Conservation (phyloP, 1,140 invertebrate genomes). For the Dermatophagoides farinae region DNA sequence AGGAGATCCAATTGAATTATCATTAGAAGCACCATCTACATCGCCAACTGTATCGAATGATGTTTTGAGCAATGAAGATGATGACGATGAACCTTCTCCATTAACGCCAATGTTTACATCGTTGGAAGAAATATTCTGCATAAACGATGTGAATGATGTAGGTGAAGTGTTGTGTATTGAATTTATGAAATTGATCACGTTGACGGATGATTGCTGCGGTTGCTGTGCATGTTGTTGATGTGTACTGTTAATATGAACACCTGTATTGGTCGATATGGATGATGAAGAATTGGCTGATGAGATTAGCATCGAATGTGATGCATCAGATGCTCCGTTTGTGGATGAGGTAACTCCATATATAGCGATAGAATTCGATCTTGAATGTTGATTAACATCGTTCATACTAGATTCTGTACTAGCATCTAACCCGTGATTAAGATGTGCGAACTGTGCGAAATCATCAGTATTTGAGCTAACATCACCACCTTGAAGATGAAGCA, state of each 20-base stretch:
- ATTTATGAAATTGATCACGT: neutral
- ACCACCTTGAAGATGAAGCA: neutral
- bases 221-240: no score
- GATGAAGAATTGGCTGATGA: neutral
- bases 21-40: neutral
- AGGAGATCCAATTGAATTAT: conserved; percentile 4
- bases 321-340: neutral
- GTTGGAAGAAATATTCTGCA: neutral
- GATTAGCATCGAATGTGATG: neutral
- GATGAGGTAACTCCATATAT: no score
- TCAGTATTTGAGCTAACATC: neutral
- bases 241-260: no score
- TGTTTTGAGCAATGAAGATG: neutral
- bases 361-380: no score
- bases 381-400: no score
- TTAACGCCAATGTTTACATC: no score
- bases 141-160: neutral
- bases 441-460: neutral
- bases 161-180: neutral
- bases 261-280: no score
- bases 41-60: neutral
- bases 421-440: no score
- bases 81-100: neutral
- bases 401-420: no score
- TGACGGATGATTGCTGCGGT: no score